phyloP scores from a whole-genome alignment of 2,888 invertebrate species.

The Spisula subtruncata region DNA sequence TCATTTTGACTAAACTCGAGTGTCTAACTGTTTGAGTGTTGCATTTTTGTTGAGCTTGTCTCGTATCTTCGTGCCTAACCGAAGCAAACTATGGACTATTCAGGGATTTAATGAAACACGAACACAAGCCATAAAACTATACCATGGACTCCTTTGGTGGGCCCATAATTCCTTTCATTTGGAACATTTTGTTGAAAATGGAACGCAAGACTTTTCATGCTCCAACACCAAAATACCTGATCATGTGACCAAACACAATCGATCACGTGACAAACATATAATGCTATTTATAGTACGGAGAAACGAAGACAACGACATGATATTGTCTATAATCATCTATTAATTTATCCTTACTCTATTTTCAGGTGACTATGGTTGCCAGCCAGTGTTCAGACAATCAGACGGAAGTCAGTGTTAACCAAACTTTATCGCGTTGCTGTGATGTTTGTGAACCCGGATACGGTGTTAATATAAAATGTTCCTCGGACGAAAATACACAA shows the following conservation, averaged over 20 bases:
- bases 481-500: constrained; percentile 75
- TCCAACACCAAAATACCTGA: no score
- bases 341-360: not conserved
- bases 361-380: constrained; percentile 15
- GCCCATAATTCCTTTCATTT: not conserved
- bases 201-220: not conserved
- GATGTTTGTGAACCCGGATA: constrained; percentile 78
- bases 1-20: no score
- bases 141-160: not conserved
- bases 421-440: constrained; percentile 77
- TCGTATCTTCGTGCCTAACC: no score
- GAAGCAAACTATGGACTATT: no score
- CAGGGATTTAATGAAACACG: not conserved
- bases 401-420: constrained; percentile 54
- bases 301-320: no score
- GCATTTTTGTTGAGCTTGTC: no score
- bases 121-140: not conserved
- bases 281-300: no score
- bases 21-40: no score
- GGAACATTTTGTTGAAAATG: not conserved
- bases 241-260: no score
- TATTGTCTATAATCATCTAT: no score
- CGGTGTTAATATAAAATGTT: constrained; percentile 78
- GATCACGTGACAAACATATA: no score
- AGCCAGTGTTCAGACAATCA: constrained; percentile 56